These are phyloP conservation scores for Calephelis virginiensis DNA, from an alignment of 1,140 invertebrate species.

Conservation along the genomic window DNA sequence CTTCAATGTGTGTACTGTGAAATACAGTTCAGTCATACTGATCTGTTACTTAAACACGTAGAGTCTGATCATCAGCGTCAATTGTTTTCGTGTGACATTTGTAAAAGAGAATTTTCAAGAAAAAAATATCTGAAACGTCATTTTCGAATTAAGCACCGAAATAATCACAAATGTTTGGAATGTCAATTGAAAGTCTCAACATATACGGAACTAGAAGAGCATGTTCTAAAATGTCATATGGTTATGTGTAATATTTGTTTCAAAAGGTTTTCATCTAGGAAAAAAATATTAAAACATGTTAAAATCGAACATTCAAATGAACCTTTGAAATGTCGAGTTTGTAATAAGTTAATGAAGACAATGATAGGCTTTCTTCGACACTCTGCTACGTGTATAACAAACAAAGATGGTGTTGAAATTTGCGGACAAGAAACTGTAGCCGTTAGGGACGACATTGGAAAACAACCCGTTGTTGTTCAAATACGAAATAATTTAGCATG, in stretches of 20 bases:
- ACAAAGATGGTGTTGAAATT: constrained; percentile 3
- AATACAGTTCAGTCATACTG: constrained; percentile 47
- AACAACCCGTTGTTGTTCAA: constrained; percentile 37
- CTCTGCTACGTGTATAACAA: constrained; percentile 26
- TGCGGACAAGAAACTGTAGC: not conserved
- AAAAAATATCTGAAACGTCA: constrained; percentile 52
- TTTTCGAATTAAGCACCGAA: constrained; percentile 47
- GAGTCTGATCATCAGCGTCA: constrained; percentile 50
- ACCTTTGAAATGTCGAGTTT: constrained; percentile 31
- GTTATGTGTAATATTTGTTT: constrained; percentile 34
- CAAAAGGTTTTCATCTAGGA: constrained; percentile 24
- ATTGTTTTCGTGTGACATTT: constrained; percentile 53
- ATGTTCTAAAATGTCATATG: constrained; percentile 28
- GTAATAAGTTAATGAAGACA: constrained; percentile 29
- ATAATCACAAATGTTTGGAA: constrained; percentile 46
- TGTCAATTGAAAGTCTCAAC: constrained; percentile 41
- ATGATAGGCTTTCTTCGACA: constrained; percentile 30
- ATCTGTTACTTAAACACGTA: constrained; percentile 53
- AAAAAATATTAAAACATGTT: constrained; percentile 30
- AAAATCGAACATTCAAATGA: constrained; percentile 26
- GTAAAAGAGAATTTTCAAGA: constrained; percentile 51
- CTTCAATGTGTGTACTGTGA: constrained; percentile 50
- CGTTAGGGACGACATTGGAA: constrained; percentile 19
- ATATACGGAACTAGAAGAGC: constrained; percentile 24
- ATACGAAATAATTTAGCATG: constrained; percentile 60